Conservation (phyloP, 2,113 vertebrate genomes). For the Dicerorhinus sumatrensis region DNA sequence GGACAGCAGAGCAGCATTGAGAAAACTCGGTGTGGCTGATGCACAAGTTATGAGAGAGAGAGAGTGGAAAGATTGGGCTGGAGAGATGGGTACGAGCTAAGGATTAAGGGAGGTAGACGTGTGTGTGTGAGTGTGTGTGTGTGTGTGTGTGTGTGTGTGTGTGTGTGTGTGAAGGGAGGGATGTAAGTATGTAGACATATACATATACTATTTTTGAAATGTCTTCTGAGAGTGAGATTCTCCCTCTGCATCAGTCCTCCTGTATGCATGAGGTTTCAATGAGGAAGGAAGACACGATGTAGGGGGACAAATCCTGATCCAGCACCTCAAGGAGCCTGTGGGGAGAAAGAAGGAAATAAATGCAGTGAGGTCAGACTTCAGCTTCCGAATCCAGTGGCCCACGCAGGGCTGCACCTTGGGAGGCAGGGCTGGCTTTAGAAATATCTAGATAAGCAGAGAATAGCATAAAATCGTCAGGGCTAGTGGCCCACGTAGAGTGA, state of each 20-base stretch:
- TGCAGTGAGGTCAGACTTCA: neutral
- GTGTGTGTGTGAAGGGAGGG: neutral
- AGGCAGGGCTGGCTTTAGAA: neutral
- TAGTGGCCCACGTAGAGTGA: neutral
- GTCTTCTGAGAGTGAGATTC: too few relatives aligned
- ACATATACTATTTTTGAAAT: neutral
- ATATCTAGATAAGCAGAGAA: neutral
- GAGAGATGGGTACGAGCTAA: neutral
- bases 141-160: too few relatives aligned
- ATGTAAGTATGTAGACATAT: neutral
- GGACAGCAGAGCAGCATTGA: neutral
- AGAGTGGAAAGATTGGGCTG: neutral
- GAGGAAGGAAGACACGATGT: neutral
- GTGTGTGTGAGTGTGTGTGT: too few relatives aligned
- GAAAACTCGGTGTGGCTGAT: too few relatives aligned
- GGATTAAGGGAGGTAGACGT: fast-evolving
- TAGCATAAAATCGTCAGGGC: neutral
- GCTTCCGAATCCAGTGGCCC: neutral
- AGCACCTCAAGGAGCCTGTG: neutral
- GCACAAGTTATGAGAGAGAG: too few relatives aligned
- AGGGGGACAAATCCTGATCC: neutral
- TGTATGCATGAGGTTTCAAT: too few relatives aligned
- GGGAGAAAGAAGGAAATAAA: neutral
- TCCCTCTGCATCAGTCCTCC: neutral
- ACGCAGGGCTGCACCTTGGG: neutral